phyloP scores from a whole-genome alignment of 2,797 vertebrate genomes.

The Gallinago solitaria region DNA sequence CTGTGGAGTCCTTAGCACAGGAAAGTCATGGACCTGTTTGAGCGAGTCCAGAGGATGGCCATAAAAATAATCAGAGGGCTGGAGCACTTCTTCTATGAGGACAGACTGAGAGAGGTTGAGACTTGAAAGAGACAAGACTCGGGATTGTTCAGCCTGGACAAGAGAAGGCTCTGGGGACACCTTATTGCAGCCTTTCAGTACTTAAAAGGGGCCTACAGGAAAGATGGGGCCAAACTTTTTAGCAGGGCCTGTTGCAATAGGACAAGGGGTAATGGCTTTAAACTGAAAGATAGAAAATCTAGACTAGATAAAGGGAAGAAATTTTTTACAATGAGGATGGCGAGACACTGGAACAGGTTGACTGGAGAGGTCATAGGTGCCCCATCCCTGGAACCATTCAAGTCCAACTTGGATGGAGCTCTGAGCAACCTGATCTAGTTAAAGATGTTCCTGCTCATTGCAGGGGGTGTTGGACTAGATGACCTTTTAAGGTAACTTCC shows the following conservation, averaged over 20 bases:
- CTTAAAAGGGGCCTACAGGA: no score
- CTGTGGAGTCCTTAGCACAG: background rate
- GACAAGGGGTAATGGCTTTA: background rate
- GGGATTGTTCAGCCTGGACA: background rate
- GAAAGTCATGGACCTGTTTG: background rate
- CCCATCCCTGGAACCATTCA: background rate
- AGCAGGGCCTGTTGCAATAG: no score
- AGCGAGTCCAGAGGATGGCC: background rate
- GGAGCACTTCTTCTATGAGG: background rate
- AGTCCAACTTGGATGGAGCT: background rate
- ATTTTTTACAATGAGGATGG: background rate
- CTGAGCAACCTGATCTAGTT: background rate
- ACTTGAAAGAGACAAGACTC: background rate
- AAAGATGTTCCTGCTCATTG: background rate
- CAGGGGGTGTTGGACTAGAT: background rate
- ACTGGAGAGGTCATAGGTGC: background rate
- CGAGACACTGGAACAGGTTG: background rate
- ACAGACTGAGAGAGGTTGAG: background rate
- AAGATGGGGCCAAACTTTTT: no score
- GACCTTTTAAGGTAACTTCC: background rate
- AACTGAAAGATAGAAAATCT: background rate
- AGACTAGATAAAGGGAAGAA: background rate
- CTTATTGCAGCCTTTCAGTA: no score
- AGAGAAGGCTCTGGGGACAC: background rate
- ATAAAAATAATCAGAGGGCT: background rate